Evolutionary conservation across 2,888 invertebrate species (phyloP).

Genomic region (Meiosimyza decipiens): DNA sequence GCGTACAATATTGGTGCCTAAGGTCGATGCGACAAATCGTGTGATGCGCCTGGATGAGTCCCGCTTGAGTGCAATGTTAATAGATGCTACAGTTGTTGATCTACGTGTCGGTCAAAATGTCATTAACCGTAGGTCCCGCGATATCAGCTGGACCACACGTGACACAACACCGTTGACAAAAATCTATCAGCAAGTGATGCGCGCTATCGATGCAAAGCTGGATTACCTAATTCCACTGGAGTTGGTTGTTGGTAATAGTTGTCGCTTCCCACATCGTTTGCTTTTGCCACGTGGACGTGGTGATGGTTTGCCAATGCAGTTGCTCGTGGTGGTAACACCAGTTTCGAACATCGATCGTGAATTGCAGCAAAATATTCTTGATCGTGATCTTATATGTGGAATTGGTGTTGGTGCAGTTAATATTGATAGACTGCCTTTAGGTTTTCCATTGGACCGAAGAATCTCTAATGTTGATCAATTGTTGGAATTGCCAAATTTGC

Average conservation of each 20-base stretch:
- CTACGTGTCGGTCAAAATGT: constrained; percentile 69
- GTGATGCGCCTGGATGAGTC: constrained; percentile 44
- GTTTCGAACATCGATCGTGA: constrained; percentile 47
- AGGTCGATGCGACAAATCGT: constrained; percentile 72
- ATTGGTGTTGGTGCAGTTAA: constrained; percentile 46
- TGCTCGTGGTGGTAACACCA: constrained; percentile 72
- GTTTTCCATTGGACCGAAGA: constrained; percentile 56
- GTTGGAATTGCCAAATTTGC: constrained; percentile 50
- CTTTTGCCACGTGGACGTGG: constrained; percentile 73
- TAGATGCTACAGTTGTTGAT: constrained; percentile 73
- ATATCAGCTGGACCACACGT: constrained; percentile 67
- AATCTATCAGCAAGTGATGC: constrained; percentile 67
- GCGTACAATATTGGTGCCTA: constrained; percentile 77
- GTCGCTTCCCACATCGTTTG: constrained; percentile 73
- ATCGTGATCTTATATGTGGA: constrained; percentile 28
- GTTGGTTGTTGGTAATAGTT: constrained; percentile 60
- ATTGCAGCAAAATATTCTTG: not conserved
- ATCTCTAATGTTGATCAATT: constrained; percentile 49
- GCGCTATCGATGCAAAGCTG: constrained; percentile 65
- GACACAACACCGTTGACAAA: constrained; percentile 69
- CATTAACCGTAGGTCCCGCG: constrained; percentile 53
- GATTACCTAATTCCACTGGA: constrained; percentile 48
- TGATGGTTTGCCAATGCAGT: constrained; percentile 73
- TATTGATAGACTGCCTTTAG: constrained; percentile 51
- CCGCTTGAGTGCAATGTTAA: constrained; percentile 73